Percentiles rank a stretch among this genome's conserved stretches.
Evolutionary conservation across 1,140 invertebrate species (phyloP).

Genomic region (Pseudobourletiella spinata): DNA sequence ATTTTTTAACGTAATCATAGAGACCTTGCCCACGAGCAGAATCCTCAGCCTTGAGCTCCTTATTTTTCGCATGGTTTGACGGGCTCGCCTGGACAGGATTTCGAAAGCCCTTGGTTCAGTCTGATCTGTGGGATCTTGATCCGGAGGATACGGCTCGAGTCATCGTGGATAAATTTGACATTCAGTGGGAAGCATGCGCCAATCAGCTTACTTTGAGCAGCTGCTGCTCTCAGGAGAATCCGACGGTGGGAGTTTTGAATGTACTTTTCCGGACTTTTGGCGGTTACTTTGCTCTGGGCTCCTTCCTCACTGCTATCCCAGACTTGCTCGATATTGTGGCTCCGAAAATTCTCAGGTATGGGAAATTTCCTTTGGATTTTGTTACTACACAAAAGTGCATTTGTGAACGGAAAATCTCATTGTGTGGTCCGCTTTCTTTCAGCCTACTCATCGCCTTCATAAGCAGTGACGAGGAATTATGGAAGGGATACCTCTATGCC

Average conservation of each 20-base stretch:
- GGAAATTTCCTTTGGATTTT: neutral
- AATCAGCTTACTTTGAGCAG: neutral
- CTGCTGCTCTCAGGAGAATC: slow-evolving; percentile 39
- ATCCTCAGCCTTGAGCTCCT: slow-evolving; percentile 10
- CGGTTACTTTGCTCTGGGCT: slow-evolving; percentile 42
- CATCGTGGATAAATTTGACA: slow-evolving; percentile 73
- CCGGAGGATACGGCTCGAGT: slow-evolving; percentile 45
- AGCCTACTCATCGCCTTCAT: slow-evolving; percentile 63
- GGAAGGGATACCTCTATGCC: slow-evolving; percentile 82
- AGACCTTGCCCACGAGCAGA: slow-evolving; percentile 13
- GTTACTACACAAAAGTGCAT: slow-evolving; percentile 25
- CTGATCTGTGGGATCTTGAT: slow-evolving; percentile 20
- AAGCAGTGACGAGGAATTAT: slow-evolving; percentile 51
- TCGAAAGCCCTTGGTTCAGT: slow-evolving; percentile 4
- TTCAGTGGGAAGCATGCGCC: neutral
- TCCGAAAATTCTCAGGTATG: slow-evolving; percentile 37
- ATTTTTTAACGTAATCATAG: too few relatives aligned
- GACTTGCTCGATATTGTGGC: slow-evolving; percentile 51
- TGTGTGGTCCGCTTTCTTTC: slow-evolving; percentile 37
- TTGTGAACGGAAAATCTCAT: neutral
- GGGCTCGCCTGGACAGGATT: slow-evolving; percentile 13
- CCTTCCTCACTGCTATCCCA: slow-evolving; percentile 44
- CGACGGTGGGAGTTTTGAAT: neutral
- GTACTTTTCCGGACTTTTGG: slow-evolving; percentile 45
- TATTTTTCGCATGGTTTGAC: slow-evolving; percentile 23